Evolutionary conservation across 1,140 invertebrate species (phyloP).

Genomic region (Magallana gigas): DNA sequence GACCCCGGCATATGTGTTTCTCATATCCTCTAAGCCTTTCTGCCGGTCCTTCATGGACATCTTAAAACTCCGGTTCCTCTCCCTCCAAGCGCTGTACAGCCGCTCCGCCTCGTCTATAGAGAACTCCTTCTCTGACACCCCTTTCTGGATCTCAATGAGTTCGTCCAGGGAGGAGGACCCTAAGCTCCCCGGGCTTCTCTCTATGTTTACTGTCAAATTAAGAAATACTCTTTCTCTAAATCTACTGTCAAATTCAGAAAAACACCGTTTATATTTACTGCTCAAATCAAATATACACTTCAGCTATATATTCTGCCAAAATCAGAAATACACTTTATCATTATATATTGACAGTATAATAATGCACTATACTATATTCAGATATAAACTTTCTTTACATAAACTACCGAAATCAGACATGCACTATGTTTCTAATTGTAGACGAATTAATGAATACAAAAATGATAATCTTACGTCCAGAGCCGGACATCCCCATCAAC

Average conservation of each 20-base stretch:
- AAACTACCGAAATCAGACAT: no score
- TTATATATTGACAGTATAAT: no score
- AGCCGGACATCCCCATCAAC: slow-evolving; percentile 47
- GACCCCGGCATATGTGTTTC: slow-evolving; percentile 40
- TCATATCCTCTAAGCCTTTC: slow-evolving; percentile 44
- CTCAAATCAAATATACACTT: no score
- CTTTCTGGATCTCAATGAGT: slow-evolving; percentile 59
- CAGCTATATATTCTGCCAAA: neutral
- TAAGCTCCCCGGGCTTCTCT: neutral
- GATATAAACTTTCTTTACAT: no score
- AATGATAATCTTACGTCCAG: neutral
- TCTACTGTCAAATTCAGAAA: neutral
- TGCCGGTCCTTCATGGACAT: slow-evolving; percentile 64
- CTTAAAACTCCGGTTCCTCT: slow-evolving; percentile 56
- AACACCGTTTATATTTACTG: no score
- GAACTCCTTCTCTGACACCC: slow-evolving; percentile 60
- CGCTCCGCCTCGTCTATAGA: slow-evolving; percentile 60
- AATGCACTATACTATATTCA: no score
- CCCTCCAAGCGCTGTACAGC: slow-evolving; percentile 63
- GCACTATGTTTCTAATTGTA: no score
- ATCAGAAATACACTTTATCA: neutral
- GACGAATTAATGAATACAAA: neutral
- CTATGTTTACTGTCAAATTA: neutral
- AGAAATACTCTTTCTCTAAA: neutral
- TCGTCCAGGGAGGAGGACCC: slow-evolving; percentile 56